Evolutionary conservation across 2,888 invertebrate species (phyloP), one percentile per base, ranked within the genome.

Genomic region (Perithous albicinctus): DNA sequence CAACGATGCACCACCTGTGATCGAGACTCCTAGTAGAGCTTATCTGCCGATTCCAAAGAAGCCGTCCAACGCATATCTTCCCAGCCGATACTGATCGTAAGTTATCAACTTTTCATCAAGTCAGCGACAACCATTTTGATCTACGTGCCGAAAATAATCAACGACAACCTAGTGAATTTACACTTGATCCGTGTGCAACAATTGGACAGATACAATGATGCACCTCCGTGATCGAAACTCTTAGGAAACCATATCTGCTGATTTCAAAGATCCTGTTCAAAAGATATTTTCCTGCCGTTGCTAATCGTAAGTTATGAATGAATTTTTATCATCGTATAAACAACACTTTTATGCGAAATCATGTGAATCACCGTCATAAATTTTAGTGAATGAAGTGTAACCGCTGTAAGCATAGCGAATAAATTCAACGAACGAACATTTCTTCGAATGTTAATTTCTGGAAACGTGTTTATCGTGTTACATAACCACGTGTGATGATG

Each of bases 241-340:
- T 70, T 38, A n/a, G 15, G 18, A 64, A 29, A 20, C 59, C 32
- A 61, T 78, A 82, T 54, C 43, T 82, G 43, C 78, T 78, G 2
- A 46, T 32, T 61, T 35, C 20, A 29, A 15, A 46, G 12, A 51
- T 20, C 51, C 51, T 23, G 23, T 12, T 23, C 8, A 20, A 10
- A 1, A 23, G 23, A 51, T 51, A 51, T 51, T 23, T 51, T 0
- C 51, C 51, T n/a, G 23, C 20, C 48, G 48, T 23, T 10, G 23
- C 20, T 51, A 23, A 51, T 23, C 32, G 20, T 48, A 7, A 18
- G 18, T 18, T 1, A 20, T 20, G 20, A 20, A 48, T n/a, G n/a
- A n/a, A n/a, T n/a, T n/a, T n/a, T n/a, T 51, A 8, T 1, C 10
- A 23, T 8, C 8, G 8, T 3, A 51, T 2, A 41, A n/a, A 3